Evolutionary conservation across 2,797 vertebrate species (phyloP).

Genomic region (Enteromius unitaeniatus): DNA sequence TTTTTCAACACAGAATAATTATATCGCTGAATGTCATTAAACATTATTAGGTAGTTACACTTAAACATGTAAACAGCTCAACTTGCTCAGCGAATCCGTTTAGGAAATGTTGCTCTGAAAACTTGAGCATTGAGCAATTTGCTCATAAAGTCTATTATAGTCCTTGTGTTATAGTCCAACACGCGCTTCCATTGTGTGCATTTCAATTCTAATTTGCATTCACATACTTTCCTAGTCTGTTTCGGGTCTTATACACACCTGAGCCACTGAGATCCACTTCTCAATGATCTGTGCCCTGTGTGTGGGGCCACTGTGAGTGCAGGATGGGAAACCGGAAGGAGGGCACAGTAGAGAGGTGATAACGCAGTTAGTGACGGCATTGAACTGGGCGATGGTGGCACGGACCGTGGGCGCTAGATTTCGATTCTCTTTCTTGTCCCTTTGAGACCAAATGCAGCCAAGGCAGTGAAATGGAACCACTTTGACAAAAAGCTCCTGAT

Average conservation of each 20-base stretch:
- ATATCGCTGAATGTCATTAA: background rate
- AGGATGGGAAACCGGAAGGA: slow-evolving; percentile 62
- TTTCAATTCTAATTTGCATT: background rate
- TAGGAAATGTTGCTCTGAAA: background rate
- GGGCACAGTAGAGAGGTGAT: slow-evolving; percentile 85
- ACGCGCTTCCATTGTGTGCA: background rate
- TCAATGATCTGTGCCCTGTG: slow-evolving; percentile 83
- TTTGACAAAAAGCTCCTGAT: slow-evolving; percentile 84
- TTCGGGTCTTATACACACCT: slow-evolving; percentile 73
- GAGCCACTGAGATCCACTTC: slow-evolving; percentile 86
- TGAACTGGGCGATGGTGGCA: slow-evolving; percentile 91
- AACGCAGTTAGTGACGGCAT: slow-evolving; percentile 84
- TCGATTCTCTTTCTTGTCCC: slow-evolving; percentile 85
- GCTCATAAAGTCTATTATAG: background rate
- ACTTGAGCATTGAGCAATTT: background rate
- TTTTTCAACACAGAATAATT: background rate
- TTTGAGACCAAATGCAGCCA: slow-evolving; percentile 90
- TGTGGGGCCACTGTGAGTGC: slow-evolving; percentile 62
- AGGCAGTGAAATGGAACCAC: slow-evolving; percentile 87
- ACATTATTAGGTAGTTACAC: background rate
- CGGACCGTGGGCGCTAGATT: slow-evolving; percentile 81
- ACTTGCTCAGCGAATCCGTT: background rate
- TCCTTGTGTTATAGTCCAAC: background rate
- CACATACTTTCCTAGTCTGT: background rate
- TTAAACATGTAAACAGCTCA: background rate